Percentiles rank a stretch among this genome's conserved stretches.
Evolutionary conservation across 2,797 vertebrate genomes (phyloP).

Genomic region (Sebastes cheni): DNA sequence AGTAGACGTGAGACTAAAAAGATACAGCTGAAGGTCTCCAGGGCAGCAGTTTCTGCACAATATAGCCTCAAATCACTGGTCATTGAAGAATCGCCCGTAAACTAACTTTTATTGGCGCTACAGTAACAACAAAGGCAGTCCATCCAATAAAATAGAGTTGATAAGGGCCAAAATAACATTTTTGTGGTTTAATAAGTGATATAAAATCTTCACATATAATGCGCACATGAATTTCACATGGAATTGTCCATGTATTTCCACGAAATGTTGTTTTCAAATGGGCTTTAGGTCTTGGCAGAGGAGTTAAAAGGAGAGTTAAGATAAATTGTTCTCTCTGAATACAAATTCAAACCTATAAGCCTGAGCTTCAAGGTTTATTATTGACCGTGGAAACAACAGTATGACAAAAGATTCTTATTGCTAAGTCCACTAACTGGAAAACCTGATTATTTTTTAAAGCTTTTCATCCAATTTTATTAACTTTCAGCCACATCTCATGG

Average conservation of each 20-base stretch:
- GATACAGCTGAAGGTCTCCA: slow-evolving; percentile 54
- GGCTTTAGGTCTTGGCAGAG: slow-evolving; percentile 4
- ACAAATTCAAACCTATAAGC: slow-evolving; percentile 1
- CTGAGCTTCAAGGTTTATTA: background rate
- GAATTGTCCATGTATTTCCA: slow-evolving; percentile 17
- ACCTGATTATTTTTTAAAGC: background rate
- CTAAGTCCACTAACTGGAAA: background rate
- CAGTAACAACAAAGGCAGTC: slow-evolving; percentile 33
- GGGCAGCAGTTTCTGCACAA: slow-evolving; percentile 48
- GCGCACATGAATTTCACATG: slow-evolving; percentile 12
- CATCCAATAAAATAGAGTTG: slow-evolving; percentile 12
- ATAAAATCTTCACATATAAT: slow-evolving; percentile 38
- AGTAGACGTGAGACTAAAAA: slow-evolving; percentile 56
- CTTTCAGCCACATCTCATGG: background rate
- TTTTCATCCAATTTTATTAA: background rate
- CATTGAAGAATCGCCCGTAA: slow-evolving; percentile 48
- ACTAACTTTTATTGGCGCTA: slow-evolving; percentile 46
- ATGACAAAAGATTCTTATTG: background rate
- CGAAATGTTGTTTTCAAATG: slow-evolving; percentile 13
- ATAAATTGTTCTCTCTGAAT: background rate
- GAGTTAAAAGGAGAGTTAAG: background rate
- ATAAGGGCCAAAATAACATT: slow-evolving; percentile 32
- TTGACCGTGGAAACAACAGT: background rate
- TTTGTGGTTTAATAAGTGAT: slow-evolving; percentile 36
- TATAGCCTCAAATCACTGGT: slow-evolving; percentile 47